These are phyloP conservation scores for Plagiodera versicolora DNA, from an alignment of 2,888 invertebrate genomes.

Conservation along the genomic window DNA sequence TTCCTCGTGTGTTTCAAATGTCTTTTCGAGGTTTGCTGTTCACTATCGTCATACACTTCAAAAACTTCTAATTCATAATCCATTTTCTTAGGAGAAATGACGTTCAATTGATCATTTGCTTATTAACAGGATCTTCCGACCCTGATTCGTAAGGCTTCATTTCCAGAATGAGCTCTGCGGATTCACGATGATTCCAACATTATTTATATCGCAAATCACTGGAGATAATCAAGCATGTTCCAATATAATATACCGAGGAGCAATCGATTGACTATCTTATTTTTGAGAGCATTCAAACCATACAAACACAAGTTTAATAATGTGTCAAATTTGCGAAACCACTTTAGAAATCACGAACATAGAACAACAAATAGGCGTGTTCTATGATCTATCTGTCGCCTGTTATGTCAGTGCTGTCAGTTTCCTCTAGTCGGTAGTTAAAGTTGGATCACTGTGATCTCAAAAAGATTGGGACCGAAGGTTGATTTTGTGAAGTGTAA, in stretches of 20 bases:
- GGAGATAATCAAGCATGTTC: background rate
- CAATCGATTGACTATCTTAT: background rate
- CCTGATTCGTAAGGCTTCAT: conserved; percentile 4
- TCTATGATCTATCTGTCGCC: too few species aligned
- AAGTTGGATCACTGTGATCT: too few species aligned
- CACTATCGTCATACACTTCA: conserved; percentile 53
- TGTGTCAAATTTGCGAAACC: background rate
- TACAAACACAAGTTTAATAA: conserved; percentile 21
- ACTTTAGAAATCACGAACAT: too few species aligned
- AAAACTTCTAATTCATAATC: conserved; percentile 60
- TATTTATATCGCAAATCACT: background rate
- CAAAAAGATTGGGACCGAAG: background rate
- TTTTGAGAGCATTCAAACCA: background rate
- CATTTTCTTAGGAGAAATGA: conserved; percentile 40
- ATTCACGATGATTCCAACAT: background rate
- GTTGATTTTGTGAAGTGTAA: background rate
- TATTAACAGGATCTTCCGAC: background rate
- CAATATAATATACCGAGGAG: background rate
- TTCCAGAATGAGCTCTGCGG: background rate
- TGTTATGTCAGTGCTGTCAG: too few species aligned
- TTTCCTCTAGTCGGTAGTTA: too few species aligned
- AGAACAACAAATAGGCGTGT: too few species aligned
- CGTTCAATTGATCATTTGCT: conserved; percentile 13
- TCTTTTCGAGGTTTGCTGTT: conserved; percentile 47
- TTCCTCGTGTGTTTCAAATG: conserved; percentile 52